Conservation (phyloP, 2,797 vertebrate species). For the Glossophaga mutica region DNA sequence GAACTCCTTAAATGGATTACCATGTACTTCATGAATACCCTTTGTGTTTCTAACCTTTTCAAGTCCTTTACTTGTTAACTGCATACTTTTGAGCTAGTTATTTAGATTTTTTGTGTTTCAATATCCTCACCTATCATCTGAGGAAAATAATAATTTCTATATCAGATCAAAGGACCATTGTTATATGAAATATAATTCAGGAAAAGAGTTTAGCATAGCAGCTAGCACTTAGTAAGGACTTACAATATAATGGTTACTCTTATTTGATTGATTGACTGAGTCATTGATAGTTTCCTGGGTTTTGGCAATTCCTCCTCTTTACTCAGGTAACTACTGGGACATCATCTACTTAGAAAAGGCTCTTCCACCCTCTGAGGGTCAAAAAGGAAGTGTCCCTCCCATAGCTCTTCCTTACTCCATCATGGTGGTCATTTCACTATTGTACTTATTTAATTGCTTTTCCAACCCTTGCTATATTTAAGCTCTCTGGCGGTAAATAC, state of each 20-base stretch:
- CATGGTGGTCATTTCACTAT: background rate
- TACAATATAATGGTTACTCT: background rate
- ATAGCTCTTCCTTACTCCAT: background rate
- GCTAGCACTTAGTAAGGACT: background rate
- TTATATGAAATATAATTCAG: background rate
- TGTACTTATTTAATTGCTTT: background rate
- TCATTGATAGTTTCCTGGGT: background rate
- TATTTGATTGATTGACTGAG: background rate
- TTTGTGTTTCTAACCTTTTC: background rate
- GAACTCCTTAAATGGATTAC: background rate
- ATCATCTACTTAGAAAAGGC: background rate
- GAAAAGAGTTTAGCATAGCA: background rate
- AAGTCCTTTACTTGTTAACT: background rate
- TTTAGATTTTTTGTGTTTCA: background rate
- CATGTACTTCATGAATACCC: background rate
- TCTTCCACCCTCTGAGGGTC: background rate
- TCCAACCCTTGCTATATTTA: background rate
- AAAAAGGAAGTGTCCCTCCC: background rate
- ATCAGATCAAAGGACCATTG: background rate
- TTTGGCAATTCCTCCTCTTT: background rate
- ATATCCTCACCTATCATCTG: background rate
- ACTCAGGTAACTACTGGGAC: background rate
- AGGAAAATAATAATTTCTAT: background rate
- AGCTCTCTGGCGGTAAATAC: background rate
- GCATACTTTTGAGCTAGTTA: background rate